These are phyloP conservation scores for Dynastes maya DNA, from an alignment of 2,888 invertebrate species.

Conservation along the genomic window DNA sequence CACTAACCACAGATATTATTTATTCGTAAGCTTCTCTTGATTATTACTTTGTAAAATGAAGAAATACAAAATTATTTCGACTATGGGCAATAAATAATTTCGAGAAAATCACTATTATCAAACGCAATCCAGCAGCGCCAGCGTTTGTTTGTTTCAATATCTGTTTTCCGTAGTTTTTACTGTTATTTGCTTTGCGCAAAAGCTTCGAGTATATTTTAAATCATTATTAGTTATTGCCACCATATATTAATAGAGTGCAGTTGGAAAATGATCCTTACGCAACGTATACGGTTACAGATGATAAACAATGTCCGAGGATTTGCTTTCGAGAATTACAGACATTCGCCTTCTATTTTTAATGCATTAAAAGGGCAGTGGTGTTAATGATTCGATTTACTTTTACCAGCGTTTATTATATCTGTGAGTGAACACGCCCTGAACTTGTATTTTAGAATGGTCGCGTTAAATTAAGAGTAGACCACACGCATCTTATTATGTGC, in stretches of 20 bases:
- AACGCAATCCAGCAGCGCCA: not conserved
- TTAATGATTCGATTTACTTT: constrained; percentile 30
- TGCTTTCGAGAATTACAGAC: constrained; percentile 25
- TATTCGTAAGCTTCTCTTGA: not conserved
- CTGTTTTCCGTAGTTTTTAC: constrained; percentile 10
- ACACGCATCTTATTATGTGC: constrained; percentile 54
- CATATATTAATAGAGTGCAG: constrained; percentile 8
- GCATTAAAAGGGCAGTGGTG: constrained; percentile 24
- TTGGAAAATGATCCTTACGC: constrained; percentile 7
- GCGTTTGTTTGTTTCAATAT: constrained; percentile 16
- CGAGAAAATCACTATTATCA: not conserved
- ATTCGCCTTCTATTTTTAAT: constrained; percentile 3
- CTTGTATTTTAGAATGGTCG: constrained; percentile 51
- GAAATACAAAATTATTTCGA: constrained; percentile 28
- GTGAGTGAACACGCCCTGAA: constrained; percentile 48
- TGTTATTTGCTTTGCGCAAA: constrained; percentile 23
- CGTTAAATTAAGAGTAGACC: constrained; percentile 55
- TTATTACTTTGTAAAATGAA: constrained; percentile 28
- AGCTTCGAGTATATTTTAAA: constrained; percentile 15
- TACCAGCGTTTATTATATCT: constrained; percentile 30
- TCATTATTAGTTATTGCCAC: constrained; percentile 23
- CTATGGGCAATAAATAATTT: constrained; percentile 23
- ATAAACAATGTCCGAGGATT: constrained; percentile 6
- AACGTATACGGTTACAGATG: constrained; percentile 14
- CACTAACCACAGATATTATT: constrained; percentile 2